phyloP scores from a whole-genome alignment of 2,888 invertebrate genomes.

The Spodoptera picta region DNA sequence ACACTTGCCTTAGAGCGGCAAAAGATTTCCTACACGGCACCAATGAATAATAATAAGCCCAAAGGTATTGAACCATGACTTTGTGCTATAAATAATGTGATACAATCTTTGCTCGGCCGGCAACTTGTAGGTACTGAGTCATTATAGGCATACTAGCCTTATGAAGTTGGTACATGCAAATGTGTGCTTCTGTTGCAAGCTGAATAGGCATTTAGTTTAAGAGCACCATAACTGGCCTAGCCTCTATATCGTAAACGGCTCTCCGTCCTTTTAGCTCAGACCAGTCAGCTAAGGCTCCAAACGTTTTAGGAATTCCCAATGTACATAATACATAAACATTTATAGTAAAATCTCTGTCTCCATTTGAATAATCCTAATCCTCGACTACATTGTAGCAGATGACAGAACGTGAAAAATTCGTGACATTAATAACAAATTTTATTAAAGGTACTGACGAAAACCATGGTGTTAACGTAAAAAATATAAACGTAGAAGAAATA shows the following conservation, averaged over 20 bases:
- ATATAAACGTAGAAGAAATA: constrained; percentile 33
- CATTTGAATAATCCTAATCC: constrained; percentile 32
- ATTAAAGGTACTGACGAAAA: constrained; percentile 25
- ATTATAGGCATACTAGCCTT: constrained; percentile 55
- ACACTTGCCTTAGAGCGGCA: constrained; percentile 53
- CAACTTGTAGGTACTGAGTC: constrained; percentile 56
- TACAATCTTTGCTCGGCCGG: constrained; percentile 72
- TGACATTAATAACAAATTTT: constrained; percentile 18
- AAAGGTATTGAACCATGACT: constrained; percentile 78
- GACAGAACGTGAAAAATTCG: constrained; percentile 18
- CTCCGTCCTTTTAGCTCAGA: constrained; percentile 24
- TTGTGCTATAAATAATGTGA: constrained; percentile 78
- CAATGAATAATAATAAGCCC: constrained; percentile 78
- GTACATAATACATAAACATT: constrained; percentile 19
- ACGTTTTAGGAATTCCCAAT: constrained; percentile 23
- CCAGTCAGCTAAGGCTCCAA: constrained; percentile 6
- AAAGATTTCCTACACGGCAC: constrained; percentile 66
- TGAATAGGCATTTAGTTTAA: constrained; percentile 72
- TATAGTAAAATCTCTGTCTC: constrained; percentile 4
- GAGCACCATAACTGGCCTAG: constrained; percentile 50
- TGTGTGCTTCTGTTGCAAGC: constrained; percentile 64
- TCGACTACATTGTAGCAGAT: constrained; percentile 12
- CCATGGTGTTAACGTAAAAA: constrained; percentile 35
- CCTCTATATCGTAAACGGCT: constrained; percentile 39
- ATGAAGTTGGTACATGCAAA: constrained; percentile 65